These are phyloP conservation scores for Datnioides undecimradiatus DNA, from an alignment of 2,113 vertebrate species.

Conservation along the genomic window DNA sequence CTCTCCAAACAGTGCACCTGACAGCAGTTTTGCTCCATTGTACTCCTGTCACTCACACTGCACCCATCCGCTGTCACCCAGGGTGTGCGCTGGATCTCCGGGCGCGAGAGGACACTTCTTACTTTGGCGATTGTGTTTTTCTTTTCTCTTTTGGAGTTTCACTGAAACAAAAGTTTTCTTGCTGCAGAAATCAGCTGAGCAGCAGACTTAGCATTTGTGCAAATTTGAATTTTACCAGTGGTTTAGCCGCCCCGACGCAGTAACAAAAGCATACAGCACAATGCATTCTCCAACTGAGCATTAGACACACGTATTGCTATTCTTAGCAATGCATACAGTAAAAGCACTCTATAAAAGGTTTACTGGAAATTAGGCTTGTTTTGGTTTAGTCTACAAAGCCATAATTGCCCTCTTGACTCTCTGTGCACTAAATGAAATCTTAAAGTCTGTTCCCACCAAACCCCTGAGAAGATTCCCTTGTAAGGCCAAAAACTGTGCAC, in stretches of 20 bases:
- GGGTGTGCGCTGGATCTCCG: neutral
- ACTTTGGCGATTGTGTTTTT: neutral
- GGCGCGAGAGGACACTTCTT: neutral
- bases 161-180: neutral
- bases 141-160: neutral
- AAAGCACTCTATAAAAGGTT: conserved; percentile 24
- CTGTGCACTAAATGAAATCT: conserved; percentile 21
- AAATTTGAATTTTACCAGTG: neutral
- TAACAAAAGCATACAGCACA: neutral
- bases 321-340: conserved; percentile 21
- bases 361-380: conserved; percentile 23
- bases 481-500: conserved; percentile 61
- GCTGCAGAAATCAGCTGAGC: neutral
- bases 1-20: neutral
- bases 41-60: conserved; percentile 14
- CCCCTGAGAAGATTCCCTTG: conserved; percentile 52
- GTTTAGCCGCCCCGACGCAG: neutral
- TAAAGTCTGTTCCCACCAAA: conserved; percentile 3
- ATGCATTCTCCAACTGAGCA: neutral
- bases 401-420: conserved; percentile 30
- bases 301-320: conserved; percentile 10
- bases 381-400: conserved; percentile 30
- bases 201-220: conserved; percentile 2
- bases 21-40: conserved; percentile 33
- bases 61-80: neutral